phyloP scores from a whole-genome alignment of 37 sponge, comb jelly and placozoan species.

The Hormiphora californensis region DNA sequence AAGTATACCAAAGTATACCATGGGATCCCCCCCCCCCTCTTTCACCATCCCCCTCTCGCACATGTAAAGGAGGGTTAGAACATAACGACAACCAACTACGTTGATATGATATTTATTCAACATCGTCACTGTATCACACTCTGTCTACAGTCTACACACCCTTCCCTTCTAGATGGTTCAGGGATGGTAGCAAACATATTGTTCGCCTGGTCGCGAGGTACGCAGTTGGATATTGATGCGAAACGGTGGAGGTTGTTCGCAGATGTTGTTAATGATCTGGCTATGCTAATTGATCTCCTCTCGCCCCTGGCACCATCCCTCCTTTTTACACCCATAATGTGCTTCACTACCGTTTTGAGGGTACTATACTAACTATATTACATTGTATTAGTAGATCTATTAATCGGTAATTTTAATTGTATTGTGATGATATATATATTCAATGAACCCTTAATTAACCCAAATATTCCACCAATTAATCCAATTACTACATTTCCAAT shows the following conservation, averaged over 20 bases:
- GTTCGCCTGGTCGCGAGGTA: slow-evolving; percentile 92
- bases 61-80: no score
- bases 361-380: slow-evolving; percentile 35
- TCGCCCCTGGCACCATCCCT: slow-evolving; percentile 65
- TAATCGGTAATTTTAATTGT: no score
- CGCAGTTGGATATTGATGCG: slow-evolving; percentile 79
- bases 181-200: slow-evolving; percentile 91
- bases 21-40: no score
- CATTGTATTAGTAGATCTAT: neutral
- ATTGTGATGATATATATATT: neutral
- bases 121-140: no score
- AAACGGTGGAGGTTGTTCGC: slow-evolving; percentile 94
- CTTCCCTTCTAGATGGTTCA: slow-evolving; percentile 72
- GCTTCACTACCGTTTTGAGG: slow-evolving; percentile 68
- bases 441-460: neutral
- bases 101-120: no score
- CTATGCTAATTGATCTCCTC: slow-evolving; percentile 78
- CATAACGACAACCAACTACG: no score
- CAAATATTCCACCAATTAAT: no score
- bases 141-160: no score
- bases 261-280: slow-evolving; percentile 86
- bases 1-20: no score
- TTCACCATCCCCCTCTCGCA: no score
- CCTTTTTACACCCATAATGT: slow-evolving; percentile 68
- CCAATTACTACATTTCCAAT: no score